Base-by-base conservation (phyloP, 2,888 invertebrate species). In the Alviniconcha strummeri region DNA sequence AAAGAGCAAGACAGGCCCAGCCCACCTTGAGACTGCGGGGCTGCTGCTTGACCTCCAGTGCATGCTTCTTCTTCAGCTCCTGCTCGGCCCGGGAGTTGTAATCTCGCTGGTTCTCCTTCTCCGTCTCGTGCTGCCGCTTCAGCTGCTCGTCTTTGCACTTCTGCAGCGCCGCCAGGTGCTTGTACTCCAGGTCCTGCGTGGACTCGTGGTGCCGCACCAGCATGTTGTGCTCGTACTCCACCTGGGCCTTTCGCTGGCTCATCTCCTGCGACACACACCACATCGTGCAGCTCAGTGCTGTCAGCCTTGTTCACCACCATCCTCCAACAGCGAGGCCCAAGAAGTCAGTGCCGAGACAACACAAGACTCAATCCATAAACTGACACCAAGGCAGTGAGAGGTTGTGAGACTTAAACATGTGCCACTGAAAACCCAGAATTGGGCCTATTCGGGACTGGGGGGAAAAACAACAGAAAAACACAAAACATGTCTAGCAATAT, bases 21-120 rank as follows among this genome's bases (percentile, higher is more conserved):
- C 83, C 81, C 94, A 98, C 98, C 96, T 98, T 98, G 91, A 99
- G 96, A 94, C 99, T 98, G 95, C 99, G 98, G 84, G 99, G 99
- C 94, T 99, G 99, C 93, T 99, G 99, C 93, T 99, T 98, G 90
- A 98, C 96, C 94, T 99, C 98, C 89, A 98, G 94, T 84, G 98
- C 98, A 94, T 99, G 99, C 92, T 98, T 98, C 94, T 99, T 99
- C 90, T 97, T 95, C 92, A 99, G 95, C 93, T 99, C 99, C 87
- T 97, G 96, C 93, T 98, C 97, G 15, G 98, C 97, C 86, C 98
- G 96, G 92, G 96, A 96, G 96, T 98, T 99, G 94, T 99, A 99
- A 94, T 99, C 98, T 90, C 91, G 92, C 90, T 95, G 94, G 95
- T 98, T 98, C 91, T 97, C 96, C 92, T 98, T 95, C 95, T 99